phyloP scores from a whole-genome alignment of 2,113 vertebrate species.

The Climacteris rufus region DNA sequence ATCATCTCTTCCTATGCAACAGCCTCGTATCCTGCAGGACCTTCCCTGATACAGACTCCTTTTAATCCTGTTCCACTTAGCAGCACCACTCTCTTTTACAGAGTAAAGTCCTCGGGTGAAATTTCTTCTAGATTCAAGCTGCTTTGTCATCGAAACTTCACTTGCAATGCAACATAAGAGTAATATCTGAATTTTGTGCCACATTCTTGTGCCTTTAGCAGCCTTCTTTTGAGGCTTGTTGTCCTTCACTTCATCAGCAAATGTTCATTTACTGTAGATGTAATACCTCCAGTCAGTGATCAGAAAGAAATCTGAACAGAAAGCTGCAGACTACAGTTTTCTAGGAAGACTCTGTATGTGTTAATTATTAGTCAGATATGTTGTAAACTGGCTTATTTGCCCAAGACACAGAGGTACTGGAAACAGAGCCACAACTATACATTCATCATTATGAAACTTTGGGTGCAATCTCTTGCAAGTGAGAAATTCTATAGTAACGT shows the following conservation, averaged over 20 bases:
- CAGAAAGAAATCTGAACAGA: neutral
- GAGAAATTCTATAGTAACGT: neutral
- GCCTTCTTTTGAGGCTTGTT: neutral
- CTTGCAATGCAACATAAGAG: constrained; percentile 42
- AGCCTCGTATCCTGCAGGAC: constrained; percentile 68
- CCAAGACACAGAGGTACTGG: constrained; percentile 16
- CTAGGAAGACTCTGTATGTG: constrained; percentile 10
- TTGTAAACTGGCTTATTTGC: constrained; percentile 59
- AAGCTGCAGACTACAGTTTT: constrained; percentile 24
- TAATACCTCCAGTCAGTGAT: neutral
- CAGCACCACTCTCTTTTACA: neutral
- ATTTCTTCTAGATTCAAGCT: neutral
- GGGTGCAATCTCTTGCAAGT: neutral
- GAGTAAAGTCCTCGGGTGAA: neutral
- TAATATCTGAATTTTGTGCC: constrained; percentile 29
- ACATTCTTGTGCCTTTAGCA: constrained; percentile 47
- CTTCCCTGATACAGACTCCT: constrained; percentile 54
- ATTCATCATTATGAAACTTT: neutral
- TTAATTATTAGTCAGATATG: constrained; percentile 74
- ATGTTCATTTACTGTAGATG: neutral
- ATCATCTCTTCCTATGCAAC: constrained; percentile 75
- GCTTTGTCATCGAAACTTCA: constrained; percentile 30
- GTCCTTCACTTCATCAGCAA: neutral
- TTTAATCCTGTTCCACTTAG: constrained; percentile 37
- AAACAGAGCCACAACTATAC: neutral